A percentile compares a stretch with the other conserved stretches of the same genome.
Conservation (phyloP, 2,888 invertebrate genomes). For the Troides oblongomaculatus region DNA sequence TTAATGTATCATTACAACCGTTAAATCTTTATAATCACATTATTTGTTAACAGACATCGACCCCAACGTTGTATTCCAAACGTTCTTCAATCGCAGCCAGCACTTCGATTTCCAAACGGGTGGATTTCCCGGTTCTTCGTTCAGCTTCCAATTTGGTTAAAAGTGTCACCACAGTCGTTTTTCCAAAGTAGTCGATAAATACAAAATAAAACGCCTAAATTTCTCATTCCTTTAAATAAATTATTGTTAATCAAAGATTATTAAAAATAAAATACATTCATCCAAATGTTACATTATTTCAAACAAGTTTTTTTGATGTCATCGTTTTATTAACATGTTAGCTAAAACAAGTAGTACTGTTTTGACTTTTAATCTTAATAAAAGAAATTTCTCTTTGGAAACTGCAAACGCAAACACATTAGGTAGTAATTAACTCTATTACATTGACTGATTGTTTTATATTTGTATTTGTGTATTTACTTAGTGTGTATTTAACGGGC, state of each 20-base stretch:
- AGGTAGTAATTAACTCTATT: constrained; percentile 32
- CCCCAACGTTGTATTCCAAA: constrained; percentile 91
- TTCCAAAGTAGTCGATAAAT: not conserved
- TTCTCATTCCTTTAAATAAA: constrained; percentile 37
- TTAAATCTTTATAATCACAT: not conserved
- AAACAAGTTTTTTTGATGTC: not conserved
- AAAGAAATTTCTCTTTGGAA: not conserved
- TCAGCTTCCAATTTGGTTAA: constrained; percentile 86
- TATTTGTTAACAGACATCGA: constrained; percentile 84
- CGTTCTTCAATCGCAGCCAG: constrained; percentile 85
- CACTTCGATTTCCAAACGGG: constrained; percentile 78
- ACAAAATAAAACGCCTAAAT: constrained; percentile 32
- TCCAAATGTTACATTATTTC: not conserved
- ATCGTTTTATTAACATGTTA: not conserved
- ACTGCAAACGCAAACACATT: constrained; percentile 13
- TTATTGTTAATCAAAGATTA: not conserved
- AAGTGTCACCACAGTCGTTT: constrained; percentile 3
- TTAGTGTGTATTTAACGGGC: not conserved
- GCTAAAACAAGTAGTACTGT: not conserved
- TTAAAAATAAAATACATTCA: not conserved
- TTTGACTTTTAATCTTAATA: not conserved
- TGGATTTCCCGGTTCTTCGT: constrained; percentile 81
- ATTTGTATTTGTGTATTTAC: not conserved
- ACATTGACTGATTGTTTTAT: constrained; percentile 65
- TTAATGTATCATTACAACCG: too few relatives aligned